Conservation (phyloP, 2,888 invertebrate genomes). For the Mayetiola destructor region DNA sequence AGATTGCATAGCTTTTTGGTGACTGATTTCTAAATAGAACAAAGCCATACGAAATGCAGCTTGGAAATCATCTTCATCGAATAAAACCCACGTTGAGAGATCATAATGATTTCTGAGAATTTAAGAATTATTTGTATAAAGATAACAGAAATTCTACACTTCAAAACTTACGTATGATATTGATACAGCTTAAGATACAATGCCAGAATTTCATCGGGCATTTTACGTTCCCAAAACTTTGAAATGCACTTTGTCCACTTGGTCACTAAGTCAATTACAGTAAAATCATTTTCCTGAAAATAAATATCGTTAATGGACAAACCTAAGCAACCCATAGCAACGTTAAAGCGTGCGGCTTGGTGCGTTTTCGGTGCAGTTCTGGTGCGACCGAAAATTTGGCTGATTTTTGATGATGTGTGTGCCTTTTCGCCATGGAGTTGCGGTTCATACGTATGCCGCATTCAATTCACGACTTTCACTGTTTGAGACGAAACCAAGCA, state of each 20-base stretch:
- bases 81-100: conserved; percentile 23
- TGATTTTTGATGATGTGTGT: too few relatives aligned
- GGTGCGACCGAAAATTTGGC: too few relatives aligned
- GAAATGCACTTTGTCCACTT: conserved; percentile 26
- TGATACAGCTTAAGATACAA: conserved; percentile 23
- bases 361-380: too few relatives aligned
- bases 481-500: too few relatives aligned
- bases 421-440: too few relatives aligned
- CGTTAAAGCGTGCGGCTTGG: too few relatives aligned
- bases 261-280: conserved; percentile 24
- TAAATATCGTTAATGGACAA: too few relatives aligned
- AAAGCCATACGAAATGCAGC: conserved; percentile 23
- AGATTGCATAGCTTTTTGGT: conserved; percentile 17
- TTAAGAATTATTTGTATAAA: neutral
- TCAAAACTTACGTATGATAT: conserved; percentile 23
- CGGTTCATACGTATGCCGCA: too few relatives aligned
- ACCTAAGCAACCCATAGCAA: too few relatives aligned
- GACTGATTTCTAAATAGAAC: conserved; percentile 25
- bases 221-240: conserved; percentile 22
- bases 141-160: neutral
- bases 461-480: too few relatives aligned
- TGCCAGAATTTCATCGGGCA: conserved; percentile 23
- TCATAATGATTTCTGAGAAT: conserved; percentile 23
- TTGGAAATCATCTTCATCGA: conserved; percentile 23
- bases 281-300: conserved; percentile 20